Conservation (phyloP, 2,888 invertebrate species). For the Dione vanillae region DNA sequence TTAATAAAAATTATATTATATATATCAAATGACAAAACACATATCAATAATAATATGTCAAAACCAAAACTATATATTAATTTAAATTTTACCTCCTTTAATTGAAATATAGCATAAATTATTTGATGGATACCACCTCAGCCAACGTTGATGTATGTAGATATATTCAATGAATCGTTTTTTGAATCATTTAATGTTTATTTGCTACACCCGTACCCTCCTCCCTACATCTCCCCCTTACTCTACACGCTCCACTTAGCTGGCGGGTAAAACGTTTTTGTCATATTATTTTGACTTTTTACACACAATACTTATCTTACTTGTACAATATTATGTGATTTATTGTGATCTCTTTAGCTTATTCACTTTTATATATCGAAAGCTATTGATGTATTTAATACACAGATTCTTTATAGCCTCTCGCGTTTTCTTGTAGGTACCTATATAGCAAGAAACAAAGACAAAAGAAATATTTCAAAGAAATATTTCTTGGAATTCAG, state of each 20-base stretch:
- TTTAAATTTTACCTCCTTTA: no score
- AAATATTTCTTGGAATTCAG: no score
- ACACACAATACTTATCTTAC: slow-evolving; percentile 1
- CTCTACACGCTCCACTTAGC: slow-evolving; percentile 15
- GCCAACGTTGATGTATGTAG: slow-evolving; percentile 18
- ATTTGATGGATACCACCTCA: slow-evolving; percentile 6
- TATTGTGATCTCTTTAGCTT: not conserved
- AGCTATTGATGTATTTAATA: not conserved
- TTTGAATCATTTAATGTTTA: slow-evolving; percentile 27
- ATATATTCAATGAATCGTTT: slow-evolving; percentile 27
- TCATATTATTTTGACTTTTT: slow-evolving; percentile 25
- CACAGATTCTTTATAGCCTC: not conserved
- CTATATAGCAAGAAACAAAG: no score
- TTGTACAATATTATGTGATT: not conserved
- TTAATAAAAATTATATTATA: no score
- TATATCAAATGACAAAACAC: no score
- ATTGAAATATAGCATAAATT: not conserved
- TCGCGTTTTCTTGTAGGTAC: no score
- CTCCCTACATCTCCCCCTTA: not conserved
- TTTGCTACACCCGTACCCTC: slow-evolving; percentile 10
- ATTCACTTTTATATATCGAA: not conserved
- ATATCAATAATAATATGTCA: no score
- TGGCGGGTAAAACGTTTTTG: slow-evolving; percentile 16
- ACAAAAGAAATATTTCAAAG: no score
- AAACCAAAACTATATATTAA: no score